Evolutionary conservation across 2,888 invertebrate species (phyloP), one percentile per base, ranked within the genome.

Genomic region (Hemistola chrysoprasaria): DNA sequence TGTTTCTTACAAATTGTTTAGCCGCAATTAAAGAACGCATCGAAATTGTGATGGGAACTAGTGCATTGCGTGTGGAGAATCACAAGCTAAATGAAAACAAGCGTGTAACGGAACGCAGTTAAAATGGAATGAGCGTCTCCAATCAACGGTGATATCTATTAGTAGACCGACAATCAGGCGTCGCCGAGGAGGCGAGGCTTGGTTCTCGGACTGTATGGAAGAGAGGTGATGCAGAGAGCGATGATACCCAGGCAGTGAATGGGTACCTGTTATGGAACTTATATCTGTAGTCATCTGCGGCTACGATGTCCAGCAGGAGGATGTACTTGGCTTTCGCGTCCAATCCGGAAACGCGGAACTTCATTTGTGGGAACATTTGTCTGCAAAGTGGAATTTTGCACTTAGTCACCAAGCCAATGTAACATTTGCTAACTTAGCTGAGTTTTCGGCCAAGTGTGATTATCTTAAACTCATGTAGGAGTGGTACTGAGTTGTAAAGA

Each of bases 341-440:
- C 91, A 99, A 91, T 68, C 99, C 99, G 78, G 97, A 96, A 71
- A 99, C 96, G 79, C 98, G 95, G 90, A 98, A 98, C 93, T 98
- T 98, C 95, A 97, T 98, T 91, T 99, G 98, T 74, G 99, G 99
- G 91, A 99, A 99, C 97, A 99, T 99, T 93, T 99, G 97, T 92
- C 98, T 99, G 94, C 54, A 94, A 92, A 78, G 68, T 50, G 66
- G 66, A 80, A 76, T 68, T 52, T 35, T 27, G 22, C 42, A 31
- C 24, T 42, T 16, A 16, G 16, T 16, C 16, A 3, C 16, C 16
- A 3, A 16, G 4, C 2, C 4, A 2, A 2, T 16, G 16, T 3
- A 16, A 4, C 3, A 16, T 3, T 3, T 16, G 16, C 16, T 4
- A 4, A n/a, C n/a, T 16, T 26, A 1, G 16, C 16, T 26, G 11